These are phyloP conservation scores for Hyposoter dolosus DNA, from an alignment of 2,888 invertebrate species.

Conservation along the genomic window DNA sequence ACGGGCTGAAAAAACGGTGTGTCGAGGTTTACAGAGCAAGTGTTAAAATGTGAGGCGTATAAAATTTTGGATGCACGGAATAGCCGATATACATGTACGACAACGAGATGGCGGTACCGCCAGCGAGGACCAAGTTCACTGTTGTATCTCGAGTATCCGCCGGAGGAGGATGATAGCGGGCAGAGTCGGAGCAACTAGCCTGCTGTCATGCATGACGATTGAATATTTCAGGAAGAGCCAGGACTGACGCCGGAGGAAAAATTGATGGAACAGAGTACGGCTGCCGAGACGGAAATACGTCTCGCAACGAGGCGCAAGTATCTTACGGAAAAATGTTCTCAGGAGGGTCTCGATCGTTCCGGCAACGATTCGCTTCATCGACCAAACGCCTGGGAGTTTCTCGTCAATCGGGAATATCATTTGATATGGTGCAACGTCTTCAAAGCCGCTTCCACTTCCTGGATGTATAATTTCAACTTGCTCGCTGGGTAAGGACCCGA, in stretches of 20 bases:
- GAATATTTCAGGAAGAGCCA: conserved; percentile 76
- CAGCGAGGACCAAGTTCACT: not conserved
- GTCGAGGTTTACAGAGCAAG: too few species aligned
- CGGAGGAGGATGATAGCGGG: not conserved
- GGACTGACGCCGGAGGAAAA: conserved; percentile 81
- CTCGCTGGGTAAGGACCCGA: conserved; percentile 88
- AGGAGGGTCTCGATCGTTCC: conserved; percentile 87
- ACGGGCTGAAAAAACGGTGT: too few species aligned
- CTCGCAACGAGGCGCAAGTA: conserved; percentile 87
- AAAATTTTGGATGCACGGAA: not conserved
- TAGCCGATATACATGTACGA: not conserved
- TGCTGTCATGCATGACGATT: too few species aligned
- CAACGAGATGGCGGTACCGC: not conserved
- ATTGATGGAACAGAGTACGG: conserved; percentile 85
- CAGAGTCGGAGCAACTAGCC: too few species aligned
- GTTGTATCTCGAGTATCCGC: not conserved
- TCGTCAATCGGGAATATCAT: conserved; percentile 92
- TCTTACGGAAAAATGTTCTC: conserved; percentile 87
- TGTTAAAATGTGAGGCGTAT: too few species aligned
- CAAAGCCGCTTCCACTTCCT: conserved; percentile 94
- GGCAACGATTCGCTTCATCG: conserved; percentile 88
- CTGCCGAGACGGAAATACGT: conserved; percentile 87
- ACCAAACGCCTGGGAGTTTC: conserved; percentile 94
- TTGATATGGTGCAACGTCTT: conserved; percentile 93
- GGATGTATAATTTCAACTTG: conserved; percentile 96